phyloP scores from a whole-genome alignment of 1,140 invertebrate genomes.

The Drosophila nigrodunni region DNA sequence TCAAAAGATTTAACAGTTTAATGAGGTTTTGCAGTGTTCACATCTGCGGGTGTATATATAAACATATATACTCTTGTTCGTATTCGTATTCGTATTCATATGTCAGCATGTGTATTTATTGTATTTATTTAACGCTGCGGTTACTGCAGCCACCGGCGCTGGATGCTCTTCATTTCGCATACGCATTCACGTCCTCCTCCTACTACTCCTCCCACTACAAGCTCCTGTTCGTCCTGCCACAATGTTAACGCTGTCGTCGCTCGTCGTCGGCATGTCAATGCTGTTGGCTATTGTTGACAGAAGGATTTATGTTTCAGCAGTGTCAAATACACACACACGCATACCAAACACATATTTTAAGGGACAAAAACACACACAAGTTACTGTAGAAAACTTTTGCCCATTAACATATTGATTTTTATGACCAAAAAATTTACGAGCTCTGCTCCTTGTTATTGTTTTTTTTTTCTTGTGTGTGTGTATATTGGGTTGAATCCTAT shows the following conservation, averaged over 20 bases:
- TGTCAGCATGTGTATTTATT: slow-evolving; percentile 74
- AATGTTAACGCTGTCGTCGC: slow-evolving; percentile 39
- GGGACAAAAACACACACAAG: slow-evolving; percentile 16
- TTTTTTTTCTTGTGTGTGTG: slow-evolving; percentile 12
- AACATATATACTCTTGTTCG: slow-evolving; percentile 19
- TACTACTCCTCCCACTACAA: slow-evolving; percentile 15
- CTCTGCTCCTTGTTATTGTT: slow-evolving; percentile 32
- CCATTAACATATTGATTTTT: slow-evolving; percentile 83
- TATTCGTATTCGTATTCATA: slow-evolving; percentile 32
- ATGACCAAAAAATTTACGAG: slow-evolving; percentile 80
- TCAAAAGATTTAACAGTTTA: slow-evolving; percentile 82
- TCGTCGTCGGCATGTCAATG: slow-evolving; percentile 74
- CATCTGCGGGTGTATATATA: slow-evolving; percentile 47
- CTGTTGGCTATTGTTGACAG: slow-evolving; percentile 80
- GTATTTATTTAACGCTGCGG: slow-evolving; percentile 70
- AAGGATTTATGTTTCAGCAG: slow-evolving; percentile 81
- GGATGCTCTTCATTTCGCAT: slow-evolving; percentile 3
- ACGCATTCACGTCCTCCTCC: neutral
- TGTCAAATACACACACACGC: slow-evolving; percentile 42
- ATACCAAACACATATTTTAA: slow-evolving; percentile 3
- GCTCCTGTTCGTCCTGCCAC: slow-evolving; percentile 35
- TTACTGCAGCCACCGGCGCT: slow-evolving; percentile 39
- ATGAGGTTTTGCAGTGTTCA: slow-evolving; percentile 74
- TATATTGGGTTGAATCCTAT: neutral
- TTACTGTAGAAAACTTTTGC: slow-evolving; percentile 60